A percentile compares a stretch with the other conserved stretches of the same genome.
These are phyloP conservation scores for Agrotis segetum DNA, from an alignment of 2,888 invertebrate genomes.

Conservation along the genomic window DNA sequence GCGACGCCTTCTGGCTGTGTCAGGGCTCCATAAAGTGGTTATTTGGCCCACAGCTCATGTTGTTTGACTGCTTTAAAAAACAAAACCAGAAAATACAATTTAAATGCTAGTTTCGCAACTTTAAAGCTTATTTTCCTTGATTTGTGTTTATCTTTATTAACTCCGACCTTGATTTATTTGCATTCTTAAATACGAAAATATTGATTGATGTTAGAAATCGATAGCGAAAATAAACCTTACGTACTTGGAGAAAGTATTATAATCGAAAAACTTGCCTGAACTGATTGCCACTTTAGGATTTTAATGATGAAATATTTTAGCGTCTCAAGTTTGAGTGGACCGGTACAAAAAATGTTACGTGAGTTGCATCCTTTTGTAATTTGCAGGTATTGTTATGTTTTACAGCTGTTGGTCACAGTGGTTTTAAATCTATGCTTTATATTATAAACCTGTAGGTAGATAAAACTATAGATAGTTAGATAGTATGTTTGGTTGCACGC, in stretches of 20 bases:
- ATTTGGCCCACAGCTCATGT: too few relatives aligned
- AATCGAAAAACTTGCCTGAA: not conserved
- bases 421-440: not conserved
- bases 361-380: not conserved
- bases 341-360: constrained; percentile 10
- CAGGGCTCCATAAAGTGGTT: too few relatives aligned
- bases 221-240: not conserved
- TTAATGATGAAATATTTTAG: constrained; percentile 31
- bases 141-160: not conserved
- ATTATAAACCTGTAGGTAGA: too few relatives aligned
- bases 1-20: too few relatives aligned
- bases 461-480: too few relatives aligned
- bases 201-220: not conserved
- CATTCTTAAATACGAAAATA: not conserved
- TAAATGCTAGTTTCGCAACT: not conserved
- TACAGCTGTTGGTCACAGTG: not conserved
- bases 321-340: constrained; percentile 22
- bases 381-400: not conserved
- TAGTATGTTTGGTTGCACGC: too few relatives aligned
- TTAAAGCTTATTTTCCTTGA: not conserved
- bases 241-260: constrained; percentile 10
- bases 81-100: not conserved
- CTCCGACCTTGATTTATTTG: not conserved
- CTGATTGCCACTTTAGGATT: constrained; percentile 9
- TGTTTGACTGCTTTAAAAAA: too few relatives aligned